Conservation (phyloP, 2,888 invertebrate species). For the Cerastis leucographa region DNA sequence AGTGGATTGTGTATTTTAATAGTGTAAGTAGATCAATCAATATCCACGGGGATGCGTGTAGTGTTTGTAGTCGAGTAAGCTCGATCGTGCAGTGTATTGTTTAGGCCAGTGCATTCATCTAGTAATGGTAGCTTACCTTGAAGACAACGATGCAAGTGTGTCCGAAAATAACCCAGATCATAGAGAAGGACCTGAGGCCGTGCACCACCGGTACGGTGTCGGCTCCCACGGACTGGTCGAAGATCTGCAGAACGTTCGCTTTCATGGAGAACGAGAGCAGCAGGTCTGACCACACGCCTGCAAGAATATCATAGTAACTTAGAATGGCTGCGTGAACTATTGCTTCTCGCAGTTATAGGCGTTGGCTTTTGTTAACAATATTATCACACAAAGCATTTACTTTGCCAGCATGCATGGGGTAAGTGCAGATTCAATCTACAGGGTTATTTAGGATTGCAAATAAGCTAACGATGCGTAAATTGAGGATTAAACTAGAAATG, state of each 20-base stretch:
- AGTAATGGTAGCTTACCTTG: slow-evolving; percentile 85
- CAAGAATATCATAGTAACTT: slow-evolving; percentile 1
- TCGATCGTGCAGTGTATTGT: too few relatives aligned
- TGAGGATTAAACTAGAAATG: too few relatives aligned
- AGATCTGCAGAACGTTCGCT: slow-evolving; percentile 95
- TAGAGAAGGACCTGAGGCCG: slow-evolving; percentile 92
- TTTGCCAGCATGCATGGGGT: not conserved
- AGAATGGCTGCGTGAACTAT: not conserved
- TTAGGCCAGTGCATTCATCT: too few relatives aligned
- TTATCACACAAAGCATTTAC: too few relatives aligned
- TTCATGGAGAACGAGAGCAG: slow-evolving; percentile 94
- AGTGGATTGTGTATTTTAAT: too few relatives aligned
- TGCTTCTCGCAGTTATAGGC: slow-evolving; percentile 1
- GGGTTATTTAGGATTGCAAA: not conserved
- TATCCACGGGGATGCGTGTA: too few relatives aligned
- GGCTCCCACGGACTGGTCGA: slow-evolving; percentile 94
- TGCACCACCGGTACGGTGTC: slow-evolving; percentile 95
- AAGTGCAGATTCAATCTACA: fast-evolving
- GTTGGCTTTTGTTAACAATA: not conserved
- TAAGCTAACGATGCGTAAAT: too few relatives aligned
- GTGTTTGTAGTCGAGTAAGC: too few relatives aligned
- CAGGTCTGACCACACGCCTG: slow-evolving; percentile 92
- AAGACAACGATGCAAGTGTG: slow-evolving; percentile 95
- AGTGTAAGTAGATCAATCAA: too few relatives aligned
- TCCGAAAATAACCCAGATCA: slow-evolving; percentile 93